Base-by-base conservation (phyloP, 1,140 invertebrate species). In the Odontomachus brunneus region DNA sequence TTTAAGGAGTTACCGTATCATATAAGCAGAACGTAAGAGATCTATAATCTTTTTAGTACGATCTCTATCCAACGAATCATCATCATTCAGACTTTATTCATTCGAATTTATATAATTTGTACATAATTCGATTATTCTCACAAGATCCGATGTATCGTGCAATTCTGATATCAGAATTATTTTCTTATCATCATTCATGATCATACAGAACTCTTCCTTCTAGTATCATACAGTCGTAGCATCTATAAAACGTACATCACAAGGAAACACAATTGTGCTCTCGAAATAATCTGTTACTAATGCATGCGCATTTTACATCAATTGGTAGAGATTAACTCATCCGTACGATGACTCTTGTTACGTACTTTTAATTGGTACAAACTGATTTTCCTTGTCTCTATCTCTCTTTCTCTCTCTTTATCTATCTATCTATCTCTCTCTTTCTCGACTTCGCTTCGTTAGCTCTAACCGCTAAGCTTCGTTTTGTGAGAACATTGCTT, bases 391-490 rank as follows among this genome's bases (percentile, higher is more conserved):
- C 65, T 44, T 38, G 29, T 22, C 38, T 44, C 38, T 44, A 44
- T 44, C 38, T 44, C 0, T 44, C 0, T 44, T 7, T 44, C 38
- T 44, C 38, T 44, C 3, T 44, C 38, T 44, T 7, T 44, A 44
- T 44, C 38, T 44, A 11, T 44, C 0, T 44, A 3, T 44, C 38
- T 44, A 3, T 44, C 3, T 44, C 9, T 44, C 38, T 44, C 38
- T 78, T 69, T 57, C 65, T 14, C 9, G 60, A 26, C 82, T 83
- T 62, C n/a, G 81, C 75, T 88, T 82, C 44, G 59, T 81, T 83
- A 89, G 65, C 59, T 62, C 51, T 73, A 44, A 19, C 74, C 29
- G 22, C 55, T 75, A 84, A 84, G 85, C 85, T 87, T 84, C 71
- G 59, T 66, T 44, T 82, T 66, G 65, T 72, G 65, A 82, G 19